Conservation (phyloP, 2,113 vertebrate species). For the Pleuronectes platessa region DNA sequence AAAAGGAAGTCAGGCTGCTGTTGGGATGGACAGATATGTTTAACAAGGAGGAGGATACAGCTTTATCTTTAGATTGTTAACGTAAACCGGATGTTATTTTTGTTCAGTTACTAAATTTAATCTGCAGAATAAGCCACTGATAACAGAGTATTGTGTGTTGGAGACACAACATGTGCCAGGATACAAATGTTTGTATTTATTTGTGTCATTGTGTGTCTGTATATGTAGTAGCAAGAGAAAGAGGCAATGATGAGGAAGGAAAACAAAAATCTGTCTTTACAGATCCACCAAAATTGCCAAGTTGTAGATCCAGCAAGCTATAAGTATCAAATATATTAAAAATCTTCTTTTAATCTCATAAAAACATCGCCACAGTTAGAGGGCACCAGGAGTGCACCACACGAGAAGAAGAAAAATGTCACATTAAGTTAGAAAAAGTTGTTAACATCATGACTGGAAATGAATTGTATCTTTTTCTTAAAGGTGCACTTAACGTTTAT, state of each 20-base stretch:
- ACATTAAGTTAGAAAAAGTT: too few species aligned
- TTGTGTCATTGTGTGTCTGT: constrained; percentile 10
- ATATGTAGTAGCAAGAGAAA: constrained; percentile 5
- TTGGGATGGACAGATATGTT: constrained; percentile 63
- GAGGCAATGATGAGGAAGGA: neutral
- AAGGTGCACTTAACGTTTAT: constrained; percentile 1
- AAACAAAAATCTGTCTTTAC: neutral
- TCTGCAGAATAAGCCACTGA: constrained; percentile 28
- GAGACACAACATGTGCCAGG: constrained; percentile 6
- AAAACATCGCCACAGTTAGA: neutral
- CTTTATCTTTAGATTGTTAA: constrained; percentile 57
- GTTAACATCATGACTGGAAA: too few species aligned
- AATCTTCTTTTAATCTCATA: neutral
- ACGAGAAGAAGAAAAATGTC: too few species aligned
- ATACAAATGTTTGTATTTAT: constrained; percentile 23
- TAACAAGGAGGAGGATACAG: constrained; percentile 60
- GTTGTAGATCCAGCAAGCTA: neutral
- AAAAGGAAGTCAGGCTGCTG: constrained; percentile 66
- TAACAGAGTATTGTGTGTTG: constrained; percentile 30
- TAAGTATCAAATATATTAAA: neutral
- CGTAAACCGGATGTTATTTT: constrained; percentile 53
- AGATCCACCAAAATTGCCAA: neutral
- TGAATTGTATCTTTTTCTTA: too few species aligned
- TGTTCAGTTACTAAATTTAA: constrained; percentile 41
- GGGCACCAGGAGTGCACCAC: neutral